Evolutionary conservation across 1,140 invertebrate species (phyloP).

Genomic region (Muscidifurax raptorellus): DNA sequence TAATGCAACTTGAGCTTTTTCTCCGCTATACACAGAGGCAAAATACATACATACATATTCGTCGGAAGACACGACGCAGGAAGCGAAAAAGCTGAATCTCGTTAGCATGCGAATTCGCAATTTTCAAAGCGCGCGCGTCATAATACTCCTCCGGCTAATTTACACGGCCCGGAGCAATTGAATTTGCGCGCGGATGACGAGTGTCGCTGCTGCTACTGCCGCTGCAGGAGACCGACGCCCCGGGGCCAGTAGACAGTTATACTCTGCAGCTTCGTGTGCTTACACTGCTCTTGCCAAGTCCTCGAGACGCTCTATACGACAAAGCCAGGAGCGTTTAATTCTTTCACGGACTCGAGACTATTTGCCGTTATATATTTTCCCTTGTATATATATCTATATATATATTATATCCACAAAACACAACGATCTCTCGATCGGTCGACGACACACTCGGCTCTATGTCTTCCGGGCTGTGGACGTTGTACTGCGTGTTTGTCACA

Average conservation of each 20-base stretch:
- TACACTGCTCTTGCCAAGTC: constrained; percentile 1
- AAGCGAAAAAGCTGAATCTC: too few species aligned
- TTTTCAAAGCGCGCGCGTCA: neutral
- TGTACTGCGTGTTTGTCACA: neutral
- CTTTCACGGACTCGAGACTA: neutral
- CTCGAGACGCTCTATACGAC: neutral
- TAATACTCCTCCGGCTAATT: neutral
- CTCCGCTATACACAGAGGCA: too few species aligned
- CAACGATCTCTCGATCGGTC: neutral
- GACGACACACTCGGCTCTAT: neutral
- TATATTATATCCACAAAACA: too few species aligned
- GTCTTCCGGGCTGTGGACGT: too few species aligned
- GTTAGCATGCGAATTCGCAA: neutral
- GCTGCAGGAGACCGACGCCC: neutral
- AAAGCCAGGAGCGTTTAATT: neutral
- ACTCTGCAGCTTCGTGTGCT: neutral
- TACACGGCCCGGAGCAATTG: neutral
- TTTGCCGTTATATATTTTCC: too few species aligned
- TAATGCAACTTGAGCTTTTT: too few species aligned
- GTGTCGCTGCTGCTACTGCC: neutral
- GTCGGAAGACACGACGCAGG: too few species aligned
- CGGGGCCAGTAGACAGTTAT: too few species aligned
- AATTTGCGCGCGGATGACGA: neutral
- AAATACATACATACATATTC: too few species aligned
- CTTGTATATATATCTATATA: too few species aligned